Evolutionary conservation across 2,888 invertebrate species (phyloP).

Genomic region (Thymelicus lineola): DNA sequence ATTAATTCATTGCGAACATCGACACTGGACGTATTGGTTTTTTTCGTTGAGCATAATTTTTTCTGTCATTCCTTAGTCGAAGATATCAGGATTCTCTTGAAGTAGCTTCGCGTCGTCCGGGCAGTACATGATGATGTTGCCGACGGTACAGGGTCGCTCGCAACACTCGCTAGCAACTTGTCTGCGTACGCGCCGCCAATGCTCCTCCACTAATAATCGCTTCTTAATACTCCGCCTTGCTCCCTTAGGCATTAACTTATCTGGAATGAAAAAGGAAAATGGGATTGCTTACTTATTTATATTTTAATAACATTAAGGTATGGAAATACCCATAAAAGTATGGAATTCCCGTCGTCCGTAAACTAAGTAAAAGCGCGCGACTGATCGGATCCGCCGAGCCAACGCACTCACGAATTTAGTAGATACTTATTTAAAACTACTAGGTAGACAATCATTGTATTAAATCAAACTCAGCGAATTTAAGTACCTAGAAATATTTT

Average conservation of each 20-base stretch:
- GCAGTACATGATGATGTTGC: conserved; percentile 69
- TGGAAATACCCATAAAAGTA: too few species aligned
- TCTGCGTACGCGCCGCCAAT: conserved; percentile 63
- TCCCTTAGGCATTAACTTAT: conserved; percentile 64
- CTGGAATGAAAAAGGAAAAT: conserved; percentile 51
- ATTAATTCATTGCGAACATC: conserved; percentile 29
- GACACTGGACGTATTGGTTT: conserved; percentile 22
- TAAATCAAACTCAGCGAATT: too few species aligned
- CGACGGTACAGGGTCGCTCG: conserved; percentile 64
- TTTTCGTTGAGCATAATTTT: background rate
- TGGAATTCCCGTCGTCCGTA: too few species aligned
- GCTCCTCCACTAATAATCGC: conserved; percentile 52
- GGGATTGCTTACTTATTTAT: background rate
- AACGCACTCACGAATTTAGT: too few species aligned
- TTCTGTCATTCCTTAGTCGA: conserved; percentile 44
- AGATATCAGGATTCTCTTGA: conserved; percentile 66
- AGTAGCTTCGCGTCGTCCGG: conserved; percentile 64
- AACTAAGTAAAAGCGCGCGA: too few species aligned
- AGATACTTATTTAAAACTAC: too few species aligned
- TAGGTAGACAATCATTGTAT: too few species aligned
- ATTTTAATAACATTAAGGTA: too few species aligned
- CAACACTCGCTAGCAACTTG: conserved; percentile 74
- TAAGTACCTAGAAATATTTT: too few species aligned
- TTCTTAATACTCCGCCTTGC: conserved; percentile 55
- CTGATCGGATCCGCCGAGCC: too few species aligned